phyloP scores from a whole-genome alignment of 1,140 invertebrate species.

The Fragariocoptes setiger region DNA sequence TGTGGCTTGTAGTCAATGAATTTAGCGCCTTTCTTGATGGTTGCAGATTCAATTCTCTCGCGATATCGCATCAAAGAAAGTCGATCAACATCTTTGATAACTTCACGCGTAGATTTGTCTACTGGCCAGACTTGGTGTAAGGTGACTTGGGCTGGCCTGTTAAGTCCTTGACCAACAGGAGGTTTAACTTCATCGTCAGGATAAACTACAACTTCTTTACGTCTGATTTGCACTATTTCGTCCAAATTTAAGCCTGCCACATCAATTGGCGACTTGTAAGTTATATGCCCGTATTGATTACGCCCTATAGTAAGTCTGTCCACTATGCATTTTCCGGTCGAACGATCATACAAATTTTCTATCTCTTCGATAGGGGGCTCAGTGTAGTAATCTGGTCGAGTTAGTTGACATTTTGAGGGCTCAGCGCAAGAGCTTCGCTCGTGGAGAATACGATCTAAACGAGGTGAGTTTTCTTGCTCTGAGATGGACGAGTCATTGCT shows the following conservation, averaged over 20 bases:
- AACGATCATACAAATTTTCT: conserved; percentile 22
- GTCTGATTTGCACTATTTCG: conserved; percentile 32
- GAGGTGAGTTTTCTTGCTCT: too few species aligned
- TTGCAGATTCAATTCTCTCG: conserved; percentile 44
- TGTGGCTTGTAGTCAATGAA: conserved; percentile 81
- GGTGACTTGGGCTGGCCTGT: conserved; percentile 59
- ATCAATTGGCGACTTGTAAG: conserved; percentile 51
- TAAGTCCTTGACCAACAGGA: conserved; percentile 48
- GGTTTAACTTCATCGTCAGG: conserved; percentile 33
- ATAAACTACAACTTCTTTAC: conserved; percentile 30
- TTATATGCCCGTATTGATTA: conserved; percentile 64
- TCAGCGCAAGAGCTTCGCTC: too few species aligned
- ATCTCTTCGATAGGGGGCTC: conserved; percentile 45
- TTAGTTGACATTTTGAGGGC: too few species aligned
- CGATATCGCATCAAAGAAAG: conserved; percentile 52
- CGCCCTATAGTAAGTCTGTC: conserved; percentile 67
- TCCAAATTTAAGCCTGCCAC: conserved; percentile 63
- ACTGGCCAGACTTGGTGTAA: conserved; percentile 74
- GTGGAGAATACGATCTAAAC: too few species aligned
- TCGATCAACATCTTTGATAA: conserved; percentile 42
- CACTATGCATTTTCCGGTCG: conserved; percentile 41
- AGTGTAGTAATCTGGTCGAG: conserved; percentile 50
- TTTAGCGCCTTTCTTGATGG: conserved; percentile 46
- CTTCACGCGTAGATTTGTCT: conserved; percentile 43
- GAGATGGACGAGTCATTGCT: too few species aligned